Percentiles rank a stretch among this genome's conserved stretches.
Conservation (phyloP, 2,113 vertebrate genomes). For the Theristicus caerulescens region DNA sequence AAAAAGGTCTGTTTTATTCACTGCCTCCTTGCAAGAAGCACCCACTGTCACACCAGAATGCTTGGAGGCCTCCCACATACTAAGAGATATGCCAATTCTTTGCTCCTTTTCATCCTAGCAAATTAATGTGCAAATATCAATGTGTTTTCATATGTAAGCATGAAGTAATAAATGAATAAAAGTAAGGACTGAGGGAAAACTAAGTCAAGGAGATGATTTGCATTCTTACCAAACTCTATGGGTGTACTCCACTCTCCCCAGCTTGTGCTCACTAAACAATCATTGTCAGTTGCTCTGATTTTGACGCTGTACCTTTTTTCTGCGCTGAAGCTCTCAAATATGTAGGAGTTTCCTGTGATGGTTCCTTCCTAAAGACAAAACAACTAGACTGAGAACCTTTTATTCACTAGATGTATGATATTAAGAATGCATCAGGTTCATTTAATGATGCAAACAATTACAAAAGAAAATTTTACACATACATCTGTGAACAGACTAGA, state of each 20-base stretch:
- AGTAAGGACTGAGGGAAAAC: neutral
- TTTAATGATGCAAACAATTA: neutral
- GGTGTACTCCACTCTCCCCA: slow-evolving; percentile 62
- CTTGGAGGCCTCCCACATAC: neutral
- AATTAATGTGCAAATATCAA: neutral
- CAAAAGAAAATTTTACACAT: neutral
- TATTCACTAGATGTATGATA: neutral
- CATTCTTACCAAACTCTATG: slow-evolving; percentile 48
- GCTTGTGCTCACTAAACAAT: neutral
- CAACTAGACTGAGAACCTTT: neutral
- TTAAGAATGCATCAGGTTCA: neutral
- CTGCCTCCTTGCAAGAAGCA: neutral
- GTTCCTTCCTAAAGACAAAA: neutral
- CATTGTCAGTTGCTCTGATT: slow-evolving; percentile 11
- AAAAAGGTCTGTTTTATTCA: neutral
- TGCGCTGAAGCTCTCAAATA: neutral
- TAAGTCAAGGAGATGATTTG: neutral
- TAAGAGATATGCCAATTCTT: neutral
- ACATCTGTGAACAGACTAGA: neutral
- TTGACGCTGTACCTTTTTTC: neutral
- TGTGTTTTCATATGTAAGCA: neutral
- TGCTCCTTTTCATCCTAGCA: rapidly evolving
- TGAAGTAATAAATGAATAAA: neutral
- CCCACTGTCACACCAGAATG: neutral
- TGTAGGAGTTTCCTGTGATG: neutral